A percentile compares a stretch with the other conserved stretches of the same genome.
Conservation (phyloP, 2,797 vertebrate genomes). For the Sternarchorhynchus goeldii region DNA sequence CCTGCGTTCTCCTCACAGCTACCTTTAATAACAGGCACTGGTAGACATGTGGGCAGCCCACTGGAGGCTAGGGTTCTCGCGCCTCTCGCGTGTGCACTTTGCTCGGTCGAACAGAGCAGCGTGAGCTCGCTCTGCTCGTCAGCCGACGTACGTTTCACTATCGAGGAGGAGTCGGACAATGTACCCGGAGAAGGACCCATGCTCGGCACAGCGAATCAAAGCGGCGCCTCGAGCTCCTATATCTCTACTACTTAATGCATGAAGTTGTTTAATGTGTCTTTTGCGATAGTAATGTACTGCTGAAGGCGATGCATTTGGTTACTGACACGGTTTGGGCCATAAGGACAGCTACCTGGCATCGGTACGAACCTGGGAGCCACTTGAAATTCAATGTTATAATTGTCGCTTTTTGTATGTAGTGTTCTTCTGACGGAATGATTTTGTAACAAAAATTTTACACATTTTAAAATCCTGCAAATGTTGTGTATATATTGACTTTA, state of each 20-base stretch:
- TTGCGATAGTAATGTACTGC: not conserved
- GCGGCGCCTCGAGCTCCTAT: constrained; percentile 67
- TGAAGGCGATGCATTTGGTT: constrained; percentile 8
- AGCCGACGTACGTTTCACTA: constrained; percentile 86
- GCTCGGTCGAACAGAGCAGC: constrained; percentile 89
- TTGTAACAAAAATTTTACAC: constrained; percentile 45
- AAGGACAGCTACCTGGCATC: constrained; percentile 31
- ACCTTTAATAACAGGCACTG: constrained; percentile 70
- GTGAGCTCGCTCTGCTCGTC: constrained; percentile 90
- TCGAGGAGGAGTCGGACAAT: constrained; percentile 86
- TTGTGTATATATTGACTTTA: constrained; percentile 59
- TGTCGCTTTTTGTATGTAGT: not conserved
- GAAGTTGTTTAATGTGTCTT: not conserved
- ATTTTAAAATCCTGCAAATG: constrained; percentile 48
- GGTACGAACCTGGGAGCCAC: constrained; percentile 72
- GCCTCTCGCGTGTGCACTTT: constrained; percentile 85
- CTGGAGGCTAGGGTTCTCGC: constrained; percentile 77
- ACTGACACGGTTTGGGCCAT: not conserved
- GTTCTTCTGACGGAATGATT: constrained; percentile 23
- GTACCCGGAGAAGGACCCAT: constrained; percentile 76
- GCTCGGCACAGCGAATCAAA: constrained; percentile 67
- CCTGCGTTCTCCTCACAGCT: constrained; percentile 70
- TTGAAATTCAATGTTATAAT: constrained; percentile 64
- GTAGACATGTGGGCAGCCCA: constrained; percentile 67
- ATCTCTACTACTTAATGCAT: not conserved